Evolutionary conservation across 2,113 vertebrate species (phyloP).

Genomic region (Helogale parvula): DNA sequence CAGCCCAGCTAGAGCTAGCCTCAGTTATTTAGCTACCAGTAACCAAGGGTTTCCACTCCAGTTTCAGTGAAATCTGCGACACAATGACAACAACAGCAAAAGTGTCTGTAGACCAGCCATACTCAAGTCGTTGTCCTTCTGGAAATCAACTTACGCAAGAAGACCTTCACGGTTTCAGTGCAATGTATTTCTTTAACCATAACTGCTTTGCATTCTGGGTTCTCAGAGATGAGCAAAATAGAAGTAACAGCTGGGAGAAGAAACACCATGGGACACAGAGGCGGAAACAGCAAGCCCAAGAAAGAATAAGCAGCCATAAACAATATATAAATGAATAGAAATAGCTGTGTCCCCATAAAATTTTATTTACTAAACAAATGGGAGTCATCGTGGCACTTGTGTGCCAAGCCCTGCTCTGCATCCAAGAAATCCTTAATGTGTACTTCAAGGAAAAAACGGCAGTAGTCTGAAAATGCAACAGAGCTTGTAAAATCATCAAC

Average conservation of each 20-base stretch:
- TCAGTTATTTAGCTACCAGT: neutral
- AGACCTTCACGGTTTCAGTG: neutral
- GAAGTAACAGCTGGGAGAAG: neutral
- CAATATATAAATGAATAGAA: neutral
- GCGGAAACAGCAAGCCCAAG: neutral
- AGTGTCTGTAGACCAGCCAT: neutral
- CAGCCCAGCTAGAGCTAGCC: neutral
- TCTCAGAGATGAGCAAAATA: neutral
- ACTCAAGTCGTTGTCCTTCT: neutral
- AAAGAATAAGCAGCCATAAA: neutral
- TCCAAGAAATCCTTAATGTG: neutral
- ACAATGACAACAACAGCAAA: neutral
- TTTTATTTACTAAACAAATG: neutral
- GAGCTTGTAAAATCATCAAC: neutral
- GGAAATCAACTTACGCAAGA: neutral
- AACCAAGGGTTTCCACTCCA: neutral
- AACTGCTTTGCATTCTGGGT: neutral
- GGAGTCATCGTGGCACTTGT: neutral
- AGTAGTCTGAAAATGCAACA: neutral
- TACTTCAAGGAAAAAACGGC: neutral
- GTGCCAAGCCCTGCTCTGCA: neutral
- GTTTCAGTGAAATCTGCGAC: neutral
- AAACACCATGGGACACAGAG: neutral
- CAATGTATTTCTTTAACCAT: neutral
- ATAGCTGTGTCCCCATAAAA: conserved; percentile 2